Evolutionary conservation across 2,113 vertebrate genomes (phyloP).

Genomic region (Deroptyus accipitrinus): DNA sequence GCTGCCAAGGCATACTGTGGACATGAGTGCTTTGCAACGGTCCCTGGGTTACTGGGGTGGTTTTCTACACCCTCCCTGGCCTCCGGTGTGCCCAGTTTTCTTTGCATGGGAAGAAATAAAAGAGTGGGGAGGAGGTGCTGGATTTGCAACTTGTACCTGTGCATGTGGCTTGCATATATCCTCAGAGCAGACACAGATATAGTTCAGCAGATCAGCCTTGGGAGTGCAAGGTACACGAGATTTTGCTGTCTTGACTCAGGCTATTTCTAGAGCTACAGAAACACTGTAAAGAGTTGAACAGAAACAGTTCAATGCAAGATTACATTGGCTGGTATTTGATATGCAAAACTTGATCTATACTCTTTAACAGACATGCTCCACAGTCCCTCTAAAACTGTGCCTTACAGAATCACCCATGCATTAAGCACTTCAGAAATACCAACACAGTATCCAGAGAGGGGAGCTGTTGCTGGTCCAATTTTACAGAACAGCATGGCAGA

Average conservation of each 20-base stretch:
- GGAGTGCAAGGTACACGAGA: rapidly evolving
- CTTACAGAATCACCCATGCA: neutral
- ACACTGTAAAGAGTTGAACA: neutral
- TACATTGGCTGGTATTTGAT: neutral
- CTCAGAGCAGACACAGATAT: neutral
- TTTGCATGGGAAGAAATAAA: neutral
- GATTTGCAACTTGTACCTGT: neutral
- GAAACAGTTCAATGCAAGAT: neutral
- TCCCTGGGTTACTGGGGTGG: neutral
- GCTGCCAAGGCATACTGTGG: neutral
- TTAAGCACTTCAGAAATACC: neutral
- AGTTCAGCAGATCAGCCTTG: neutral
- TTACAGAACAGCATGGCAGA: neutral
- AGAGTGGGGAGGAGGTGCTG: neutral
- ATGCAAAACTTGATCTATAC: neutral
- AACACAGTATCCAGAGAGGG: neutral
- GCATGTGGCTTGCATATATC: rapidly evolving
- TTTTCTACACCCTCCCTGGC: neutral
- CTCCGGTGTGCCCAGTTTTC: neutral
- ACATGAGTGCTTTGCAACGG: neutral
- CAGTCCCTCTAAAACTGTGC: neutral
- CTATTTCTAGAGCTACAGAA: neutral
- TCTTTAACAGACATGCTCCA: neutral
- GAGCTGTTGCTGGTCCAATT: neutral
- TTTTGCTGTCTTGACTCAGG: neutral